phyloP scores from a whole-genome alignment of 2,888 invertebrate species.

The Diplolepis rosae region DNA sequence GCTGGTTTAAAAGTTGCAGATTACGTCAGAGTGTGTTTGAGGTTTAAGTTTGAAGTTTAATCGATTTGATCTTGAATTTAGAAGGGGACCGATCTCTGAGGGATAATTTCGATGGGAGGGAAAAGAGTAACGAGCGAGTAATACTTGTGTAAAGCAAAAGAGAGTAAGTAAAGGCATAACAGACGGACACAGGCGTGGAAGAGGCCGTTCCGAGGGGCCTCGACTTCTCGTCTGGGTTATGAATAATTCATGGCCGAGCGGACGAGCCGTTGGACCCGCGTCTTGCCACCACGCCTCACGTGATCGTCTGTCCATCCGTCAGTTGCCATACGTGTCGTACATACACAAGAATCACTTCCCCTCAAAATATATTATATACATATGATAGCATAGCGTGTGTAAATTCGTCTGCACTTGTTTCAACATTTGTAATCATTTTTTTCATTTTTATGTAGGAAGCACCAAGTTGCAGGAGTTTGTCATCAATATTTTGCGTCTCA shows the following conservation, averaged over 20 bases:
- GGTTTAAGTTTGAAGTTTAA: conserved; percentile 15
- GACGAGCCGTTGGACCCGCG: conserved; percentile 60
- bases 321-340: conserved; percentile 48
- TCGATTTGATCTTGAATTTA: background rate
- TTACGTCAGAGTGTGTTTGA: background rate
- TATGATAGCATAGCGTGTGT: background rate
- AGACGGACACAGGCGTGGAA: conserved; percentile 25
- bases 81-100: conserved; percentile 17
- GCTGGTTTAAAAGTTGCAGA: too few species aligned
- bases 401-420: conserved; percentile 31
- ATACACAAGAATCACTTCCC: conserved; percentile 37
- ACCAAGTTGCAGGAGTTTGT: conserved; percentile 31
- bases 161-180: conserved; percentile 36
- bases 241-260: conserved; percentile 68
- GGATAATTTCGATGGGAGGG: conserved; percentile 34
- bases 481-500: background rate
- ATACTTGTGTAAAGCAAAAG: conserved; percentile 48
- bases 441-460: conserved; percentile 32
- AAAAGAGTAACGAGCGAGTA: conserved; percentile 46
- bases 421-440: conserved; percentile 21
- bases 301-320: conserved; percentile 56
- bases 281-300: conserved; percentile 59
- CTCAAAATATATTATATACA: too few species aligned
- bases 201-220: conserved; percentile 32
- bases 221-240: conserved; percentile 50